phyloP scores from a whole-genome alignment of 2,888 invertebrate species.

The Heliconius ismenius region DNA sequence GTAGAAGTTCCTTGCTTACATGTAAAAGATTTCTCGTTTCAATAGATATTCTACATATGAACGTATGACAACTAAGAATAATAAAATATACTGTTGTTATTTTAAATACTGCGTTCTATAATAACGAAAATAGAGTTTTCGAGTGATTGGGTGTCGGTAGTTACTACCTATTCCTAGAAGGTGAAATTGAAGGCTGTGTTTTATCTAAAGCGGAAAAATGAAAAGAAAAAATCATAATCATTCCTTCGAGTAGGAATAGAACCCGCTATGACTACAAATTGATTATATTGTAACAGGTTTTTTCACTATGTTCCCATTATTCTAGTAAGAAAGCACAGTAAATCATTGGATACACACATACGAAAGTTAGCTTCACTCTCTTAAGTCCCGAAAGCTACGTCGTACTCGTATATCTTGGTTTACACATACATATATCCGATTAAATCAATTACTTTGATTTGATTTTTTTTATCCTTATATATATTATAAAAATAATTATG shows the following conservation, averaged over 20 bases:
- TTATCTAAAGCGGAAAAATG: too few relatives aligned
- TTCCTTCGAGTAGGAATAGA: too few relatives aligned
- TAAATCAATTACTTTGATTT: too few relatives aligned
- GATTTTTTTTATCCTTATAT: too few relatives aligned
- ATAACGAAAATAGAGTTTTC: too few relatives aligned
- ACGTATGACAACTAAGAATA: too few relatives aligned
- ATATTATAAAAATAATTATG: not conserved
- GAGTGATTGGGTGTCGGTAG: too few relatives aligned
- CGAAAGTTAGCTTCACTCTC: not conserved
- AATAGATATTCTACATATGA: not conserved
- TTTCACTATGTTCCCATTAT: not conserved
- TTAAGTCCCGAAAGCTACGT: not conserved
- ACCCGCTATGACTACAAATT: not conserved
- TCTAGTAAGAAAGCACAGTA: not conserved
- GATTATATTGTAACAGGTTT: not conserved
- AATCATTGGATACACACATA: slow-evolving; percentile 5
- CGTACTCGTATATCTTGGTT: slow-evolving; percentile 17
- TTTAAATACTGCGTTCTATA: too few relatives aligned
- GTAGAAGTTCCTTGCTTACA: not conserved
- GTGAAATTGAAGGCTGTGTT: too few relatives aligned
- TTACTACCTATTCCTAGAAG: too few relatives aligned
- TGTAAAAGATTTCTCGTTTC: not conserved
- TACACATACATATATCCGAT: not conserved
- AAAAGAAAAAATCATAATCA: too few relatives aligned
- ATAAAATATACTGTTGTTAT: too few relatives aligned